Conservation (phyloP, 1,140 invertebrate species). For the Doryteuthis pealeii region DNA sequence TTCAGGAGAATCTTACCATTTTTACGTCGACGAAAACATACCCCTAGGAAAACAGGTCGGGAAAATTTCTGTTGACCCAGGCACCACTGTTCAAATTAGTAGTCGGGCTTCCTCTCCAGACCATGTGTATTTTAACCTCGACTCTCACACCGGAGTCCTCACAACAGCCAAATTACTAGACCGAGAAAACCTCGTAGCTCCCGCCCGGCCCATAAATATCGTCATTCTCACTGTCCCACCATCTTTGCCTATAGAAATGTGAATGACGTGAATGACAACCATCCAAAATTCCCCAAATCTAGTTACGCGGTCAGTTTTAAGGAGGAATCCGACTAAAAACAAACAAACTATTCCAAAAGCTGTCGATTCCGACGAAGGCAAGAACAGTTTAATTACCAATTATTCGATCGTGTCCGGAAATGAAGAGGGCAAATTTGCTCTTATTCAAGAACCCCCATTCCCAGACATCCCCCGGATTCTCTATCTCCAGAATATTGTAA, state of each 20-base stretch:
- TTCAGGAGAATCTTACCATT: constrained; percentile 21
- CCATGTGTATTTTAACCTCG: constrained; percentile 31
- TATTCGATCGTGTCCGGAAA: constrained; percentile 44
- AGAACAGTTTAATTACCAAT: constrained; percentile 33
- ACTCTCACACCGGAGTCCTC: constrained; percentile 29
- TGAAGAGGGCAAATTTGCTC: constrained; percentile 37
- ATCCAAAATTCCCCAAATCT: constrained; percentile 71
- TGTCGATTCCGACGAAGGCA: constrained; percentile 65
- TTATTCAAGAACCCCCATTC: constrained; percentile 30
- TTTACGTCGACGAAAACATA: constrained; percentile 24
- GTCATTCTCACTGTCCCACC: not conserved
- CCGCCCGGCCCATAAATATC: not conserved
- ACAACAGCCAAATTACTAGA: constrained; percentile 33
- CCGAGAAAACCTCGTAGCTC: constrained; percentile 28
- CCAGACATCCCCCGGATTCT: constrained; percentile 28
- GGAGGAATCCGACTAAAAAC: constrained; percentile 61
- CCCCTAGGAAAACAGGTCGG: constrained; percentile 27
- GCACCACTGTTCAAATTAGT: constrained; percentile 31
- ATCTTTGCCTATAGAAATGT: constrained; percentile 40
- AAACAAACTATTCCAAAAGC: constrained; percentile 69
- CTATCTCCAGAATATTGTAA: constrained; percentile 67
- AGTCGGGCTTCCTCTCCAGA: constrained; percentile 11
- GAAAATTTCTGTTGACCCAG: constrained; percentile 16
- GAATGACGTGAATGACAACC: constrained; percentile 88
- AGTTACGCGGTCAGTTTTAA: constrained; percentile 28